These are phyloP conservation scores for Drosophila cardini DNA, from an alignment of 1,140 invertebrate genomes.

Conservation along the genomic window DNA sequence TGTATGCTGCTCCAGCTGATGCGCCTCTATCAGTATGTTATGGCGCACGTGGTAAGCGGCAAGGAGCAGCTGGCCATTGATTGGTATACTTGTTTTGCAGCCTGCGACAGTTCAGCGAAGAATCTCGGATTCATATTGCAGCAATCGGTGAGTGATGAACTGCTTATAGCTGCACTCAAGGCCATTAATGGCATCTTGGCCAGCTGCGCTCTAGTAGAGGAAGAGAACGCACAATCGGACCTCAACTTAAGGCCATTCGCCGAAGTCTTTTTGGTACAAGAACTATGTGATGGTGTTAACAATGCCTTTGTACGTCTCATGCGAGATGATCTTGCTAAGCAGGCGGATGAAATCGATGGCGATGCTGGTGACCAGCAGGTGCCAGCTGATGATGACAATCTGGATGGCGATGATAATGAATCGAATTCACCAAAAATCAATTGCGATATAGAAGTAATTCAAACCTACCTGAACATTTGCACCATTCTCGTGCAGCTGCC, in stretches of 20 bases:
- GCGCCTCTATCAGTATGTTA: constrained; percentile 87
- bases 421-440: constrained; percentile 54
- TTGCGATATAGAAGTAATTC: constrained; percentile 73
- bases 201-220: constrained; percentile 79
- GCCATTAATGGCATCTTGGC: constrained; percentile 86
- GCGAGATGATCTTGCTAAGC: constrained; percentile 63
- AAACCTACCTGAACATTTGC: constrained; percentile 81
- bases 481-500: constrained; percentile 80
- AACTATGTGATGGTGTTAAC: constrained; percentile 71
- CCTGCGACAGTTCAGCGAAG: constrained; percentile 85
- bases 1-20: constrained; percentile 89
- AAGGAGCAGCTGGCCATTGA: constrained; percentile 69
- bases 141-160: constrained; percentile 88
- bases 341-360: constrained; percentile 50
- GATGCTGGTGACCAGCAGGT: constrained; percentile 21
- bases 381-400: neutral
- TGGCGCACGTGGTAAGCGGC: constrained; percentile 82
- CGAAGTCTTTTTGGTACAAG: constrained; percentile 70
- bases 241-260: constrained; percentile 68
- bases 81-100: constrained; percentile 75
- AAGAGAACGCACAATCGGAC: constrained; percentile 56
- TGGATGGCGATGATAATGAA: constrained; percentile 40
- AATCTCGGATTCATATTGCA: constrained; percentile 88
- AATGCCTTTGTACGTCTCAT: constrained; percentile 77
- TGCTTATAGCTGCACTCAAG: constrained; percentile 86